Evolutionary conservation across 2,888 invertebrate species (phyloP).

Genomic region (Bursaphelenchus okinawaensis): DNA sequence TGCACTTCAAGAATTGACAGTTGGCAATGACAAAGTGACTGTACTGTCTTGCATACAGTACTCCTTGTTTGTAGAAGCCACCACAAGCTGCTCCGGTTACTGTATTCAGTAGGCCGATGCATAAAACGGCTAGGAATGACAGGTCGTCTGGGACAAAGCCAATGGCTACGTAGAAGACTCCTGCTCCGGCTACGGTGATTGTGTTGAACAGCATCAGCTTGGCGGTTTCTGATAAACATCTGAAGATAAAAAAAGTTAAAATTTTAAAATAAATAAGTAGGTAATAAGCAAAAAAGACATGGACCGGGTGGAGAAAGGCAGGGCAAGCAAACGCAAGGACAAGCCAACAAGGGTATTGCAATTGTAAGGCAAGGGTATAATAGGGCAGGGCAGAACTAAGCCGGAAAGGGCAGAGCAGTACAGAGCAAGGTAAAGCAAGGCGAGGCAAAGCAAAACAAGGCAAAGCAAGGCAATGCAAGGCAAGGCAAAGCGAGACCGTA

Average conservation of each 20-base stretch:
- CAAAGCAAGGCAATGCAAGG: too few species aligned
- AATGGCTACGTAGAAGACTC: slow-evolving; percentile 22
- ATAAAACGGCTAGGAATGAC: slow-evolving; percentile 18
- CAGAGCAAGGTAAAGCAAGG: too few species aligned
- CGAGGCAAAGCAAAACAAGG: too few species aligned
- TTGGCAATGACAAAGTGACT: slow-evolving; percentile 39
- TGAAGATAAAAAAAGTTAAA: slow-evolving; percentile 12
- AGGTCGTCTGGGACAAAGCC: slow-evolving; percentile 35
- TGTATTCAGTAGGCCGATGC: slow-evolving; percentile 19
- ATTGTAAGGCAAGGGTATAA: too few species aligned
- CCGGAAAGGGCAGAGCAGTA: too few species aligned
- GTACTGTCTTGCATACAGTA: slow-evolving; percentile 20
- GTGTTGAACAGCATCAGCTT: slow-evolving; percentile 53
- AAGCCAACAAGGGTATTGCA: too few species aligned
- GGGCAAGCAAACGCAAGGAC: too few species aligned
- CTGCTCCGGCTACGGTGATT: slow-evolving; percentile 39
- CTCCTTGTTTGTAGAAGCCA: slow-evolving; percentile 30
- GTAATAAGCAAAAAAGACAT: too few species aligned
- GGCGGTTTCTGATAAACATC: slow-evolving; percentile 38
- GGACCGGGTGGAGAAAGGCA: too few species aligned
- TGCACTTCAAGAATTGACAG: slow-evolving; percentile 49
- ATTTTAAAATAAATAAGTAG: background rate
- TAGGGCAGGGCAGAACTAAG: too few species aligned
- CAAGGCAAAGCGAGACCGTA: too few species aligned
- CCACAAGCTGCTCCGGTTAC: slow-evolving; percentile 20